Evolutionary conservation across 2,113 vertebrate genomes (phyloP), one percentile per base, ranked within the genome.

Genomic region (Nothobranchius furzeri): DNA sequence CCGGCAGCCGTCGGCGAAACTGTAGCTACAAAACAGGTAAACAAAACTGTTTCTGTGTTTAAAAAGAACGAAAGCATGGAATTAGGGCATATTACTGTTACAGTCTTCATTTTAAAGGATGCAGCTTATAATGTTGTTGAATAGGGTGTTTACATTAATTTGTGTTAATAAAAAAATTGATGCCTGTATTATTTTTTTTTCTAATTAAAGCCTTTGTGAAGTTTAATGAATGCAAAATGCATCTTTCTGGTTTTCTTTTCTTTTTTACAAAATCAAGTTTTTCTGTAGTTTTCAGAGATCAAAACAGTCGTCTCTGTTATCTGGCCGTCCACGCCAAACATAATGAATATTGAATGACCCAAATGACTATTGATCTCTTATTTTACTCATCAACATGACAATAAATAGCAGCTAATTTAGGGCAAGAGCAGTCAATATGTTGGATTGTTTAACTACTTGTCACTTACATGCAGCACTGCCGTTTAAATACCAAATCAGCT

Each of bases 321-420:
- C 47, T 59, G 15, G 60, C 20, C 55, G 37, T 48, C 64, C 63
- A 54, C 10, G 56, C 15, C 51, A 62, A 66, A 17, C 15, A 53
- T 40, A 50, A 51, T 54, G n/a, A 40, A 12, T 61, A 78, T 49
- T 64, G 68, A 84, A 61, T 77, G 75, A 86, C 75, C 84, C 70
- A 65, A 62, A 77, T 77, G 37, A 76, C 36, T 76, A 68, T 70
- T 65, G 79, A 82, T 72, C 20, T 9, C 11, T 62, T 65, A 46
- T 60, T 51, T 53, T 40, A 30, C 20, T 36, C 60, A 68, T 36
- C 60, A 68, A 66, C 70, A 13, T 45, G 46, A 37, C 12, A 43
- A 48, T 6, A 20, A 49, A 12, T 14, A 49, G 12, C 13, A 37
- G 25, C 40, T 40, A 4, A 50, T 57, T 17, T 67, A 15, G 2